Evolutionary conservation across 2,797 vertebrate genomes (phyloP).

Genomic region (Delichon dasypus): DNA sequence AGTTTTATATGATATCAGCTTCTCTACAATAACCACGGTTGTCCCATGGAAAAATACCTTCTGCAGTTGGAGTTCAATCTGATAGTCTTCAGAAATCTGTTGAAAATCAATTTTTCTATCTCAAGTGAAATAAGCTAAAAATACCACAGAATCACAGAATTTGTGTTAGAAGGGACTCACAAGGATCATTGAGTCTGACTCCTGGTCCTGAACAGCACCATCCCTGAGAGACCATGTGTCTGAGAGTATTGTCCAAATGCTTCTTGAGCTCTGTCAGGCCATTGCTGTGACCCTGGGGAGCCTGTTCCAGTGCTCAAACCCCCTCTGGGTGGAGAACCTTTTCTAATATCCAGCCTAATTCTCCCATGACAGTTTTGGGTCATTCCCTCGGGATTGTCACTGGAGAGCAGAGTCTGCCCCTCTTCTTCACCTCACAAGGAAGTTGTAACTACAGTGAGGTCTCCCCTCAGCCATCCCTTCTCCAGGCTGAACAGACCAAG

Average conservation of each 20-base stretch:
- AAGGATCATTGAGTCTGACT: background rate
- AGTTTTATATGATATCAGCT: background rate
- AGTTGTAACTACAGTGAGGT: background rate
- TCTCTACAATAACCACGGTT: background rate
- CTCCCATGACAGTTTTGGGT: background rate
- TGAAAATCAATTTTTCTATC: background rate
- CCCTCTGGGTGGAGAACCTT: background rate
- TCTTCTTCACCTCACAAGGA: background rate
- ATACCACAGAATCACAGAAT: background rate
- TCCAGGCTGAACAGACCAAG: background rate
- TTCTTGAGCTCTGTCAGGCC: background rate
- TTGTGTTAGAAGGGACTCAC: background rate
- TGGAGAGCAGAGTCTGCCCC: background rate
- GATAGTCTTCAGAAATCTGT: background rate
- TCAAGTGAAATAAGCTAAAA: background rate
- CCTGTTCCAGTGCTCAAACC: background rate
- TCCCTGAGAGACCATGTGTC: background rate
- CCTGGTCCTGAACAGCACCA: background rate
- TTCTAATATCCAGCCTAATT: background rate
- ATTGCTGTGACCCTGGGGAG: background rate
- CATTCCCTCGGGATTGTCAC: background rate
- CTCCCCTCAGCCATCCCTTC: background rate
- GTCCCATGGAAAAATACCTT: background rate
- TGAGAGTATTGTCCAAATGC: background rate
- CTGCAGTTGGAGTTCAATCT: background rate